Evolutionary conservation across 1,140 invertebrate species (phyloP), one percentile per base, ranked within the genome.

Genomic region (Scylla paramamosain): DNA sequence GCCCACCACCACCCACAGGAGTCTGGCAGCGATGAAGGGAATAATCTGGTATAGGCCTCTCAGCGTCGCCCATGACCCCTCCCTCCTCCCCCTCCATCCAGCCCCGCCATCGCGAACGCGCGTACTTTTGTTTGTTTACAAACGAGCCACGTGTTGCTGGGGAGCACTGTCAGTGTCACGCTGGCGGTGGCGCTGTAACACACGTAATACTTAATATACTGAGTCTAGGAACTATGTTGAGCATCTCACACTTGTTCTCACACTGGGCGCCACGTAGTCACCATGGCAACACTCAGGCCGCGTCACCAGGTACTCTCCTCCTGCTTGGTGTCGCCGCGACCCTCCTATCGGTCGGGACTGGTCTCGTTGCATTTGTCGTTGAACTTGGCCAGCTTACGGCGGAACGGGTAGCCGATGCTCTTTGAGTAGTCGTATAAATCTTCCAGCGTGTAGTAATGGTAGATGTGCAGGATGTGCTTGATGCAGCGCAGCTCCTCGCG

Each of bases 301-400:
- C 46, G 14, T 14, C 46, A 48, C 46, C 46, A 48, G 46, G 6
- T 14, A 7, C 46, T 4, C 46, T 4, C 46, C 46, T 48, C 46
- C 46, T 59, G 52, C 52, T 12, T 12, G 52, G 52, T 20, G 16
- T 12, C 52, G 16, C 52, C 52, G 10, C 52, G 52, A 20, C 20
- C 67, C n/a, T 7, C 20, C 20, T 20, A 77, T 7, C 67, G 67
- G n/a, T 77, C 25, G 67, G 67, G 67, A n/a, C 67, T n/a, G 67
- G 20, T 77, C 20, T 77, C 67, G 67, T 77, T 77, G 67, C 67
- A 77, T 20, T n/a, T 25, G 0, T 77, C 67, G 25, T 77, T 77
- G 67, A 77, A 77, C 67, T 77, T 77, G 67, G 67, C 67, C 67
- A 77, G 67, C 67, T 77, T 77, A 1, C 84, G 84, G 84, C 32